Conservation (phyloP, 2,888 invertebrate species). For the Mylabris sibirica region DNA sequence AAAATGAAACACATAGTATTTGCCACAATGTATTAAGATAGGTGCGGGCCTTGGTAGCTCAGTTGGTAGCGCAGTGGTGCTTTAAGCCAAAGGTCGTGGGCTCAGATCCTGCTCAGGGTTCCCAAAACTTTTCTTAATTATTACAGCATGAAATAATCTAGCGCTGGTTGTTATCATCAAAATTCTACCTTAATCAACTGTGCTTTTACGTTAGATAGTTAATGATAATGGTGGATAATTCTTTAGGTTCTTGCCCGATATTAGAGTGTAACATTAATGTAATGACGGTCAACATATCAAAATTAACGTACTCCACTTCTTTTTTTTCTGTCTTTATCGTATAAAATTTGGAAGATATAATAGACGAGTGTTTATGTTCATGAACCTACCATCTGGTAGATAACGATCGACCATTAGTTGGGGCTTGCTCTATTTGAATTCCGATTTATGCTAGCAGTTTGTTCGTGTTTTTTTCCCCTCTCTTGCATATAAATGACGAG, state of each 20-base stretch:
- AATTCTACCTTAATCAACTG: neutral
- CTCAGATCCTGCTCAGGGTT: too few species aligned
- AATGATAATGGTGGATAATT: neutral
- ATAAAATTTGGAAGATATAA: too few species aligned
- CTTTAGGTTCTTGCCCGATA: neutral
- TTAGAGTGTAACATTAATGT: neutral
- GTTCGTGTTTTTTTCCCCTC: too few species aligned
- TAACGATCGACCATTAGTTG: constrained; percentile 39
- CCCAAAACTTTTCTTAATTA: too few species aligned
- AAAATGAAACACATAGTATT: too few species aligned
- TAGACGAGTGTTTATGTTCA: too few species aligned
- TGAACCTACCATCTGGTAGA: constrained; percentile 21
- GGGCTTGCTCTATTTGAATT: constrained; percentile 31
- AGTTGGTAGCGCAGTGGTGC: too few species aligned
- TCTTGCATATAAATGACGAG: constrained; percentile 32
- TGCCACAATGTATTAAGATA: too few species aligned
- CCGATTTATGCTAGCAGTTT: constrained; percentile 37
- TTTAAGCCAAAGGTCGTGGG: too few species aligned
- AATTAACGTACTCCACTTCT: neutral
- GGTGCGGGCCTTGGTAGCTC: too few species aligned
- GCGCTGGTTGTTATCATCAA: neutral
- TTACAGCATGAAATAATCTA: neutral
- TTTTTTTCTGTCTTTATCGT: too few species aligned
- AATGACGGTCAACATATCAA: neutral
- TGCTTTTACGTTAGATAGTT: neutral